phyloP scores from a whole-genome alignment of 2,888 invertebrate genomes.

The Tryphoninae sp. region DNA sequence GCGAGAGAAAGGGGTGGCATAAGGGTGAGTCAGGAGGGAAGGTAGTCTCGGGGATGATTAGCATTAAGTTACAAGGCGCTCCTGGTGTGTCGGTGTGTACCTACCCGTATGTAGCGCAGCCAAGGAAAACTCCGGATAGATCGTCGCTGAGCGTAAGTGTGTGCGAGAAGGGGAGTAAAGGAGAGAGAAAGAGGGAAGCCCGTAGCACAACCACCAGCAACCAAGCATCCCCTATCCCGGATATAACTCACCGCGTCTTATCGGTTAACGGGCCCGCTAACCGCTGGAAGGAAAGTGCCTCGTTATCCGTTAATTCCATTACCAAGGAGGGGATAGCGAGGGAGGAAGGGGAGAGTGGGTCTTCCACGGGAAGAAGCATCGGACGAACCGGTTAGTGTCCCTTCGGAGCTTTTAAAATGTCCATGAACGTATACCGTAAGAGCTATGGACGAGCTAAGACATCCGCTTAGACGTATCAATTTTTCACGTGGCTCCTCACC shows the following conservation, averaged over 20 bases:
- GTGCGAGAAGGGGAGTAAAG: slow-evolving; percentile 1
- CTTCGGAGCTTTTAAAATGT: slow-evolving; percentile 51
- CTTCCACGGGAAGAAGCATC: slow-evolving; percentile 44
- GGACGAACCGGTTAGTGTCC: slow-evolving; percentile 61
- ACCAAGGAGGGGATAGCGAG: slow-evolving; percentile 48
- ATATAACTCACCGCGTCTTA: slow-evolving; percentile 65
- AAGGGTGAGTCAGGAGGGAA: slow-evolving; percentile 16
- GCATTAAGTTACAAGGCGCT: slow-evolving; percentile 42
- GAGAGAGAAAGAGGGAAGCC: slow-evolving; percentile 4
- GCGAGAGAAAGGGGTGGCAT: neutral
- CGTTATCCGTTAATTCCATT: slow-evolving; percentile 73
- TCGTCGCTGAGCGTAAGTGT: slow-evolving; percentile 16
- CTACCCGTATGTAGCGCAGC: neutral
- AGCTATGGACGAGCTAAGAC: slow-evolving; percentile 25
- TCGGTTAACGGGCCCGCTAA: slow-evolving; percentile 68
- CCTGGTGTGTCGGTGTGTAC: slow-evolving; percentile 32
- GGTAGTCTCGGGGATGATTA: slow-evolving; percentile 54
- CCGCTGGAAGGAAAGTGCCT: slow-evolving; percentile 66
- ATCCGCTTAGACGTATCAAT: slow-evolving; percentile 43
- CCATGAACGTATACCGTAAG: slow-evolving; percentile 34
- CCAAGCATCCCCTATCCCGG: slow-evolving; percentile 47
- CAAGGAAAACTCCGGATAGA: slow-evolving; percentile 39
- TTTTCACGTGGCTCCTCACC: slow-evolving; percentile 30
- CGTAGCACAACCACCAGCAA: slow-evolving; percentile 26
- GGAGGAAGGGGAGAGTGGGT: neutral